Percentiles rank a stretch among this genome's conserved stretches.
phyloP scores from a whole-genome alignment of 2,113 vertebrate species.

The Phasianus colchicus region DNA sequence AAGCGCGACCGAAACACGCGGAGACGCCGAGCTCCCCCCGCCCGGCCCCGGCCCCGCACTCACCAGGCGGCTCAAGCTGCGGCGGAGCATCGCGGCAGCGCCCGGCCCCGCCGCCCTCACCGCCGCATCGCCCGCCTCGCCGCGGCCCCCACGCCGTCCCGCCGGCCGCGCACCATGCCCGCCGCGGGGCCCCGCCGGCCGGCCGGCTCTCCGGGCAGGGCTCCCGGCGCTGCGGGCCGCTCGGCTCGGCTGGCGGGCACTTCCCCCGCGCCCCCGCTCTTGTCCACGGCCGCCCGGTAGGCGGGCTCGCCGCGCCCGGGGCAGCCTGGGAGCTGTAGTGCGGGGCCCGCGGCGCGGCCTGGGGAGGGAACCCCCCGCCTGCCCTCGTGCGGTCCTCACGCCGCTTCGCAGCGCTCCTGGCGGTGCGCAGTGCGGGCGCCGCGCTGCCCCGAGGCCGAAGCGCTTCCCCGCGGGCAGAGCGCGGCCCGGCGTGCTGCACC shows the following conservation, averaged over 20 bases:
- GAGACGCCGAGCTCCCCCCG: background rate
- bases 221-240: background rate
- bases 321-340: slow-evolving; percentile 25
- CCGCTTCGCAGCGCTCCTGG: too few relatives aligned
- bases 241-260: background rate
- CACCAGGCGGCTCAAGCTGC: slow-evolving; percentile 49
- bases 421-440: rapidly evolving
- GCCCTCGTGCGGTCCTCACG: too few relatives aligned
- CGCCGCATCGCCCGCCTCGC: background rate
- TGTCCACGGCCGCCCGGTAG: background rate
- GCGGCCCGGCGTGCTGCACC: background rate
- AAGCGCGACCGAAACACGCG: too few relatives aligned
- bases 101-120: slow-evolving; percentile 6
- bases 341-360: too few relatives aligned
- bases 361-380: too few relatives aligned
- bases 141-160: background rate
- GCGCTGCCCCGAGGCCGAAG: rapidly evolving
- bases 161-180: background rate
- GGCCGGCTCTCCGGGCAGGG: background rate
- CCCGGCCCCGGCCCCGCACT: background rate
- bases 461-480: background rate
- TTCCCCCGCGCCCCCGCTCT: background rate
- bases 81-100: slow-evolving; percentile 37
- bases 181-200: background rate
- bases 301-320: background rate